Conservation (phyloP, 2,888 invertebrate species). For the Seira musarum region DNA sequence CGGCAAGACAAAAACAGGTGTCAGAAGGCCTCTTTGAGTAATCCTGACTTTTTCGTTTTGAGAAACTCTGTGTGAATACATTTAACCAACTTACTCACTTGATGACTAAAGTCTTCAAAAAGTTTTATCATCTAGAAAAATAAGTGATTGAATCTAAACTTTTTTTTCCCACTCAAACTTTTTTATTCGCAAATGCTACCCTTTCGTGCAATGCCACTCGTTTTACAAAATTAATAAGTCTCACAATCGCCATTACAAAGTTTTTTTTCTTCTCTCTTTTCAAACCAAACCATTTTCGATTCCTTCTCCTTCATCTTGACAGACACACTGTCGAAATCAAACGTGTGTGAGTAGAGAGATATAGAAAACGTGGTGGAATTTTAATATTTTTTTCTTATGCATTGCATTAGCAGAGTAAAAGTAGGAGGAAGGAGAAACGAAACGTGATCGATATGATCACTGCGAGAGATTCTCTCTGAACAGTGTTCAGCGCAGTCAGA, state of each 20-base stretch:
- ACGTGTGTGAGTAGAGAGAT: constrained; percentile 13
- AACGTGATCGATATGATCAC: constrained; percentile 54
- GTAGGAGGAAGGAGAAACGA: not conserved
- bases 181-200: not conserved
- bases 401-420: not conserved
- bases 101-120: constrained; percentile 5
- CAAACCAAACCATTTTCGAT: not conserved
- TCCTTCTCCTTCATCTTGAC: constrained; percentile 3
- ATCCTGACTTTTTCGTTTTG: too few species aligned
- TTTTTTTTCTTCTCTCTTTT: not conserved
- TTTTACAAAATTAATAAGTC: constrained; percentile 9
- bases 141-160: constrained; percentile 6
- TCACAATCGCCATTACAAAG: constrained; percentile 10
- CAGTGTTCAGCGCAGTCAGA: not conserved
- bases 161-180: not conserved
- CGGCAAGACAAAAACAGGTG: constrained; percentile 1
- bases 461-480: not conserved
- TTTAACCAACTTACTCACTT: not conserved
- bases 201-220: not conserved
- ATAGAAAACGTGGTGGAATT: constrained; percentile 45
- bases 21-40: not conserved
- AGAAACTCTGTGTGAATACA: too few species aligned
- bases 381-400: constrained; percentile 31
- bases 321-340: constrained; percentile 25
- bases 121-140: not conserved